phyloP scores from a whole-genome alignment of 2,797 vertebrate species.

The Columba guinea region DNA sequence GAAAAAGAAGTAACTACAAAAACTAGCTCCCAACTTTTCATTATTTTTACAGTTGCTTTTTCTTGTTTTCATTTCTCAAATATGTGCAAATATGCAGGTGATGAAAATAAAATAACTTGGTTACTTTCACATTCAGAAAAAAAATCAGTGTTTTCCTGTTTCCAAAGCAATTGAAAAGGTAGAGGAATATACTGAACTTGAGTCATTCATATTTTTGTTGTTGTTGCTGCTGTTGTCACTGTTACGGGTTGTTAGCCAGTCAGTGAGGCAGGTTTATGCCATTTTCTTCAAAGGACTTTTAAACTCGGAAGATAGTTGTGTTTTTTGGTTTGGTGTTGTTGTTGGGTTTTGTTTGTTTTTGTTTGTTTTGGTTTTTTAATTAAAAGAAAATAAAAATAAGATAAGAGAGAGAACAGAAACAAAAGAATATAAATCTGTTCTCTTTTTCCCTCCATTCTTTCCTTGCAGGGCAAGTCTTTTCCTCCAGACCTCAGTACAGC shows the following conservation, averaged over 20 bases:
- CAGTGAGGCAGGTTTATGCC: not conserved
- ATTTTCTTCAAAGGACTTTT: not conserved
- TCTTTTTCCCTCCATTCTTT: not conserved
- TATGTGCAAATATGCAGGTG: not conserved
- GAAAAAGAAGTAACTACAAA: slow-evolving; percentile 44
- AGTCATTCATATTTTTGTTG: not conserved
- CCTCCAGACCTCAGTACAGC: not conserved
- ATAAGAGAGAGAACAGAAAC: not conserved
- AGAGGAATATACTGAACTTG: not conserved
- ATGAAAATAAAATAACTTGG: not conserved
- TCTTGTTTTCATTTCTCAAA: slow-evolving; percentile 34
- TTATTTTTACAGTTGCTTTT: slow-evolving; percentile 35
- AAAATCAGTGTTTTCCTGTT: not conserved
- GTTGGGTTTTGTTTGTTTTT: too few species aligned
- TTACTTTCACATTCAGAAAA: not conserved
- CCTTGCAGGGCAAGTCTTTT: not conserved
- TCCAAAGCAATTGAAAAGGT: not conserved
- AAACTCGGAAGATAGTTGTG: not conserved
- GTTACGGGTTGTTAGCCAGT: not conserved
- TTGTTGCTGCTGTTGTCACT: not conserved
- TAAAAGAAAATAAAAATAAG: not conserved
- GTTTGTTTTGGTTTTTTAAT: too few species aligned
- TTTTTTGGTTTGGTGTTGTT: too few species aligned
- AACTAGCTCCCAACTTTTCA: slow-evolving; percentile 15
- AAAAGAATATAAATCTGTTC: not conserved